Evolutionary conservation across 2,113 vertebrate species (phyloP).

Genomic region (Nothoprocta pentlandii): DNA sequence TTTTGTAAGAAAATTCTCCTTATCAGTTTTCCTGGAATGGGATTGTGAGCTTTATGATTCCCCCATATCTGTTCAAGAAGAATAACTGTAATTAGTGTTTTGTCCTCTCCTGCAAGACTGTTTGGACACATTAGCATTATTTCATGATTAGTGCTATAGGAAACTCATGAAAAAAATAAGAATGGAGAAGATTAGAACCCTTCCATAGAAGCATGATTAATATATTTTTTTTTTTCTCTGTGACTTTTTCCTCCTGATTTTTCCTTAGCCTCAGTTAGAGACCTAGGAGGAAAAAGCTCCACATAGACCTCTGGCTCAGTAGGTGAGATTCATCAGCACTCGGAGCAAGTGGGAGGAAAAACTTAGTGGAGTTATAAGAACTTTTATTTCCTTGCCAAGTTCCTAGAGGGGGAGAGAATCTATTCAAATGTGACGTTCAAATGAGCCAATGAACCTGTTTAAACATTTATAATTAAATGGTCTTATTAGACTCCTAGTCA

Average conservation of each 20-base stretch:
- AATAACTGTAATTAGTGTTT: background rate
- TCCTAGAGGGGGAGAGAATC: constrained; percentile 24
- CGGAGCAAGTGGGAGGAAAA: constrained; percentile 23
- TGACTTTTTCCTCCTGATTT: background rate
- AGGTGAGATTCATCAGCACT: background rate
- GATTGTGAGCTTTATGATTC: background rate
- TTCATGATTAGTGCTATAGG: background rate
- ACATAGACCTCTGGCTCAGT: background rate
- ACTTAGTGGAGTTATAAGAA: background rate
- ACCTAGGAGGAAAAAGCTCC: constrained; percentile 1
- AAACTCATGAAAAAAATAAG: background rate
- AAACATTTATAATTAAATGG: constrained; percentile 14
- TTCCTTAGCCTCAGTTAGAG: background rate
- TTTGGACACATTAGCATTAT: background rate
- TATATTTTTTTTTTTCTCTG: background rate
- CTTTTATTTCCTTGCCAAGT: constrained; percentile 41
- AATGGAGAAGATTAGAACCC: background rate
- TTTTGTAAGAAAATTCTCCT: background rate
- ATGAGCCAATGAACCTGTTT: constrained; percentile 2
- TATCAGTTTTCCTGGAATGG: background rate
- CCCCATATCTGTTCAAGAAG: background rate
- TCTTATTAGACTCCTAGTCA: background rate
- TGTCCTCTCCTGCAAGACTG: background rate
- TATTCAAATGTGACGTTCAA: background rate
- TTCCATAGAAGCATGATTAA: background rate